Evolutionary conservation across 2,113 vertebrate species (phyloP).

Genomic region (Suncus etruscus): DNA sequence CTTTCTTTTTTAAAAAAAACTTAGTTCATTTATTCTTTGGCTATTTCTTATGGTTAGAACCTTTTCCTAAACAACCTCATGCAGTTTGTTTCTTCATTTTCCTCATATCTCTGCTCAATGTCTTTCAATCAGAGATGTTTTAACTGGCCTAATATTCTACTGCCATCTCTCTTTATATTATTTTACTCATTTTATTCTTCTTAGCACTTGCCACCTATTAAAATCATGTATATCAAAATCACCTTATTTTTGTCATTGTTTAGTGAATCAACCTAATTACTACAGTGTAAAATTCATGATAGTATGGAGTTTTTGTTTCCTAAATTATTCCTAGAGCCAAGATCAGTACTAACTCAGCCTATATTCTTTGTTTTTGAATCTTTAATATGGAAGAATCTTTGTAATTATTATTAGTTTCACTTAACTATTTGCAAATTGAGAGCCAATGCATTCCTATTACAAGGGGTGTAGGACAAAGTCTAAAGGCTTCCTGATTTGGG

Average conservation of each 20-base stretch:
- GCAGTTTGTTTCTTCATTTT: slow-evolving; percentile 42
- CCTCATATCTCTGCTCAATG: slow-evolving; percentile 29
- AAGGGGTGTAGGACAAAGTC: neutral
- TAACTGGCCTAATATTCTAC: neutral
- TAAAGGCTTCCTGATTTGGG: slow-evolving; percentile 20
- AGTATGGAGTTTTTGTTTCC: neutral
- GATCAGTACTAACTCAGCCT: slow-evolving; percentile 3
- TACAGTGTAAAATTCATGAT: neutral
- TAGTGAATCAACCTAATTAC: neutral
- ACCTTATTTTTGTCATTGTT: slow-evolving; percentile 21
- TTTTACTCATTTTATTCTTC: slow-evolving; percentile 27
- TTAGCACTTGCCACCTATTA: slow-evolving; percentile 23
- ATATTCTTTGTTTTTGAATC: slow-evolving; percentile 26
- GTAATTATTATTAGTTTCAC: neutral
- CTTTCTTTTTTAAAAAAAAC: slow-evolving; percentile 48
- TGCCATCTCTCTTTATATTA: slow-evolving; percentile 19
- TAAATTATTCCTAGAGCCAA: neutral
- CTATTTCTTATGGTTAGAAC: neutral
- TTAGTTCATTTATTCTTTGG: neutral
- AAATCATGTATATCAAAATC: slow-evolving; percentile 27
- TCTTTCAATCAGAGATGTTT: slow-evolving; percentile 42
- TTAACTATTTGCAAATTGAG: slow-evolving; percentile 58
- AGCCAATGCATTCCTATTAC: neutral
- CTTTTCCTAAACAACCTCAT: neutral
- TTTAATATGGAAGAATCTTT: slow-evolving; percentile 33